Base-by-base conservation (phyloP, 1,140 invertebrate species). In the Drosophila simulans region DNA sequence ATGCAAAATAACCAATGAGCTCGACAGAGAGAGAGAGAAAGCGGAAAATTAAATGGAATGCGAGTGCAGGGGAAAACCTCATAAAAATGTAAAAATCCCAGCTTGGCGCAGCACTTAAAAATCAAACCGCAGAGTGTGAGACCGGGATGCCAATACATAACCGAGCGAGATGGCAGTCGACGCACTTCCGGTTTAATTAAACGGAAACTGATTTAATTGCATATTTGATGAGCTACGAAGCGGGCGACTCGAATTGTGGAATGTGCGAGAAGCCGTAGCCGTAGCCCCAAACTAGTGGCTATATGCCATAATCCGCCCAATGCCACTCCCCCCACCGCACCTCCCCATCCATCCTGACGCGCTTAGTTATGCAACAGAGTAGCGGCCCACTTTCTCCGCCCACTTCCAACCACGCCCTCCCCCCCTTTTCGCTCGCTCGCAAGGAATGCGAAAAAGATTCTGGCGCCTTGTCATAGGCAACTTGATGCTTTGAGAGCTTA, bases 161-260 rank as follows among this genome's bases (percentile, higher is more conserved):
- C 75, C 79, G 45, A 72, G 58, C 59, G 52, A 39, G 66, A 46
- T 71, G 65, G 58, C 84, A 77, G 84, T 68, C 86, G 85, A 86
- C 86, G 81, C 84, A 89, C 84, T 89, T 89, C 86, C 86, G 86
- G 83, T 91, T 91, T 91, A 91, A 91, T 91, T 91, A 91, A 91
- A 90, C 90, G 90, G 90, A 91, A 91, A 91, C 90, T 91, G 90
- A 91, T 91, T 91, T 91, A 91, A 91, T 91, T 91, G 90, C 90
- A 91, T 91, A 91, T 91, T 91, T 91, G 90, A 91, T 91, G 90
- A 91, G 90, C 84, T 83, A 60, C 75, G 83, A 72, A 73, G 78
- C 82, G 52, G 74, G 53, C 64, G 66, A 40, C 75, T 42, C 75
- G 65, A 83, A 80, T 79, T 64, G 80, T 63, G 74, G 80, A 78